A percentile compares a stretch with the other conserved stretches of the same genome.
Evolutionary conservation across 2,113 vertebrate species (phyloP).

Genomic region (Phrynosoma platyrhinos): DNA sequence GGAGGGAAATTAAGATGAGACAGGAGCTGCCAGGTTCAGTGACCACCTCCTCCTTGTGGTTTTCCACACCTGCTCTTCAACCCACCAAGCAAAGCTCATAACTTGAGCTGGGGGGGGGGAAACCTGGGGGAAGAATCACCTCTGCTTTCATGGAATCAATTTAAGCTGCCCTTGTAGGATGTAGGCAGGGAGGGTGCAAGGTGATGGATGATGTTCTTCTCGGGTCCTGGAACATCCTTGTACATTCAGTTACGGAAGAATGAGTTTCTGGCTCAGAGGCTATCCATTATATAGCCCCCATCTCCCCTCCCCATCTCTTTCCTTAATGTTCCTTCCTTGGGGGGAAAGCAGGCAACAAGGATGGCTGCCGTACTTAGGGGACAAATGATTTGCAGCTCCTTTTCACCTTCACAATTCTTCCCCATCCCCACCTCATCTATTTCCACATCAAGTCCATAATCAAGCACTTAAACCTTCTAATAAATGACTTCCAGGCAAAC

Average conservation of each 20-base stretch:
- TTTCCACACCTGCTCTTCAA: not conserved
- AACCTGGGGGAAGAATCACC: fast-evolving
- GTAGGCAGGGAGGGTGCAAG: no score
- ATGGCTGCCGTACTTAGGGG: slow-evolving; percentile 46
- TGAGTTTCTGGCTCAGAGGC: not conserved
- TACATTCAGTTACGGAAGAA: not conserved
- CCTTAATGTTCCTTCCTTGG: slow-evolving; percentile 26
- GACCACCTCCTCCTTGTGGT: not conserved
- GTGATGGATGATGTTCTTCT: not conserved
- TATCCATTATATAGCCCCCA: not conserved
- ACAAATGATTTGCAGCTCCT: slow-evolving; percentile 47
- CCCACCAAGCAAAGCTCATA: not conserved
- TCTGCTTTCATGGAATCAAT: not conserved
- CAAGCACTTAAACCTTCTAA: slow-evolving; percentile 54
- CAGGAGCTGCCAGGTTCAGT: not conserved
- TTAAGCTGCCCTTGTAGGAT: not conserved
- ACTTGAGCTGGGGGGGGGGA: fast-evolving
- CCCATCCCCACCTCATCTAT: not conserved
- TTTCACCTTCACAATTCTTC: slow-evolving; percentile 7
- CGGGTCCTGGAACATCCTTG: not conserved
- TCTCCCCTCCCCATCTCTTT: slow-evolving; percentile 13
- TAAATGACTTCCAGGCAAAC: slow-evolving; percentile 53
- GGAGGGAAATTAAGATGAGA: fast-evolving
- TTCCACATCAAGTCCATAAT: slow-evolving; percentile 44
- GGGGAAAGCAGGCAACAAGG: not conserved